A percentile compares a stretch with the other conserved stretches of the same genome.
phyloP scores from a whole-genome alignment of 2,888 invertebrate genomes.

The Synergus japonicus region DNA sequence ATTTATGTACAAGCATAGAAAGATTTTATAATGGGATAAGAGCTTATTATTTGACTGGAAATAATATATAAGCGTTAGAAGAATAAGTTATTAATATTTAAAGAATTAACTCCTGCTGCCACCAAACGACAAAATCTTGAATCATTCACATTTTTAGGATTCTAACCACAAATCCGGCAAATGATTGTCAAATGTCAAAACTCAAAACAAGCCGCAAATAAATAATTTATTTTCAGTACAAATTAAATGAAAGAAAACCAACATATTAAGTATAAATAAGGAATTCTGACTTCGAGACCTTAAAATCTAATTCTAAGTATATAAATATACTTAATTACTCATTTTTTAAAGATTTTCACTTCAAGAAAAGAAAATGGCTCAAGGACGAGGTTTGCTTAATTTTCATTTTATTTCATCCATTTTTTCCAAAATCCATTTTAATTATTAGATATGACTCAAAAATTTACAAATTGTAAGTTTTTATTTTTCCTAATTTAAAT shows the following conservation, averaged over 20 bases:
- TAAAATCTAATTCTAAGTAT: background rate
- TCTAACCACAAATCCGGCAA: background rate
- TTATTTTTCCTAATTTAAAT: background rate
- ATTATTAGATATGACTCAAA: background rate
- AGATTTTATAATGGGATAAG: background rate
- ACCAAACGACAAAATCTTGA: background rate
- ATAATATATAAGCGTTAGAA: background rate
- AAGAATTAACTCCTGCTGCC: background rate
- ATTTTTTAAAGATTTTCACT: background rate
- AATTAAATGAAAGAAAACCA: background rate
- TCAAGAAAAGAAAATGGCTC: background rate
- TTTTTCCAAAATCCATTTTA: background rate
- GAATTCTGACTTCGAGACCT: background rate
- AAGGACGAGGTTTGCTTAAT: background rate
- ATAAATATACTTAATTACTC: background rate
- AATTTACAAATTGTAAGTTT: background rate
- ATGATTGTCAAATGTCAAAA: background rate
- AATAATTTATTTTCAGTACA: background rate
- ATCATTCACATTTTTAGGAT: background rate
- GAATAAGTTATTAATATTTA: fast-evolving
- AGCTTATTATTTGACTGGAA: background rate
- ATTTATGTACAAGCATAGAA: background rate
- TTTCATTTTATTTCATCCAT: background rate
- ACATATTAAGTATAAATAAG: background rate
- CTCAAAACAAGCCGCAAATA: background rate